Evolutionary conservation across 2,888 invertebrate genomes (phyloP).

Genomic region (Malthinus seriepunctatus): DNA sequence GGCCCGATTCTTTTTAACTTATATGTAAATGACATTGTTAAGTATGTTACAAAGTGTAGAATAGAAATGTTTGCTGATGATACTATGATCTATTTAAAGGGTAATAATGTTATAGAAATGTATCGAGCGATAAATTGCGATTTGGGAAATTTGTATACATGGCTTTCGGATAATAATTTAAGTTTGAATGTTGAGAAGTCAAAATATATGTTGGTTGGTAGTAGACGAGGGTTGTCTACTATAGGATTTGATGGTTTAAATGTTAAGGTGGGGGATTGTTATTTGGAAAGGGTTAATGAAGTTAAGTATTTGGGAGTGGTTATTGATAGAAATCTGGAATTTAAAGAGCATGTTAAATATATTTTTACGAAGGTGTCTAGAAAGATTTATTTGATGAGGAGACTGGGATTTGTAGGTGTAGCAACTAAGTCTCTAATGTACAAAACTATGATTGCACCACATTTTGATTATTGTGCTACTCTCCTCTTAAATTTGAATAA

Average conservation of each 20-base stretch:
- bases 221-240: too few relatives aligned
- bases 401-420: background rate
- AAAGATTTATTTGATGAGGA: background rate
- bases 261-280: background rate
- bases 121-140: background rate
- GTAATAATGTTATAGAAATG: background rate
- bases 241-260: background rate
- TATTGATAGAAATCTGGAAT: background rate
- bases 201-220: too few relatives aligned
- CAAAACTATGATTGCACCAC: background rate
- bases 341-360: background rate
- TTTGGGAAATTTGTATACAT: background rate
- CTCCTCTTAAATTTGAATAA: background rate
- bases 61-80: conserved; percentile 3
- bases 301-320: background rate
- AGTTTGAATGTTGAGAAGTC: background rate
- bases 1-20: background rate
- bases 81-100: background rate
- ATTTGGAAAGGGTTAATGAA: background rate
- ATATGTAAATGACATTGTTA: too few relatives aligned
- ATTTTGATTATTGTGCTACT: background rate
- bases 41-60: background rate
- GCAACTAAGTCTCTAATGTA: background rate
- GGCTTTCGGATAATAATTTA: background rate
- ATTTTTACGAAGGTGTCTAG: background rate